phyloP scores from a whole-genome alignment of 2,113 vertebrate genomes.

The Hydrochoerus hydrochaeris region DNA sequence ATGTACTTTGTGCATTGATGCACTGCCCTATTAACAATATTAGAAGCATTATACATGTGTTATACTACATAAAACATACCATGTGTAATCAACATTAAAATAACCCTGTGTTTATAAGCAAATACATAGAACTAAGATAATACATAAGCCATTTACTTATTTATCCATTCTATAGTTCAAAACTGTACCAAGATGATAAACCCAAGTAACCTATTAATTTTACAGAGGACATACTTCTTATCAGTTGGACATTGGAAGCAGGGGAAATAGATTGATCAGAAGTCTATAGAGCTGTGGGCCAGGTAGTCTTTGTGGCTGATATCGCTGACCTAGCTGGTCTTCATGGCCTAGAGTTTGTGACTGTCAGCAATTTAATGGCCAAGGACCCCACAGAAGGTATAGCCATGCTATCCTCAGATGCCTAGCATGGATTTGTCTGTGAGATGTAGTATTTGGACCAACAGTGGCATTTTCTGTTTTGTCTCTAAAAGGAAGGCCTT shows the following conservation, averaged over 20 bases:
- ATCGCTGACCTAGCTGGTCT: neutral
- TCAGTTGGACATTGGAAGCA: neutral
- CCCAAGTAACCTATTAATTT: neutral
- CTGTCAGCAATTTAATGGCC: neutral
- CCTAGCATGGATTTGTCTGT: neutral
- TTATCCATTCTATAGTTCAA: neutral
- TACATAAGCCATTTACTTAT: neutral
- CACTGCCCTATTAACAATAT: neutral
- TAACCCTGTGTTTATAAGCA: neutral
- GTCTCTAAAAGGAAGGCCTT: neutral
- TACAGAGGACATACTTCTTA: neutral
- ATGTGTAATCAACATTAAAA: neutral
- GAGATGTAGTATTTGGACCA: neutral
- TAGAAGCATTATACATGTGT: neutral
- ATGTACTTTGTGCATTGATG: neutral
- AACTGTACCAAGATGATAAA: neutral
- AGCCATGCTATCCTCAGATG: neutral
- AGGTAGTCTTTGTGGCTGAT: neutral
- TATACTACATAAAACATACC: neutral
- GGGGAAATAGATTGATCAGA: neutral
- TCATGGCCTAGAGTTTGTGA: neutral
- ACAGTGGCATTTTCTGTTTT: neutral
- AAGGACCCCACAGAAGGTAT: neutral
- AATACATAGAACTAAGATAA: neutral
- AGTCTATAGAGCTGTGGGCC: neutral